phyloP scores from a whole-genome alignment of 2,113 vertebrate genomes.

The Percopsis transmontana region DNA sequence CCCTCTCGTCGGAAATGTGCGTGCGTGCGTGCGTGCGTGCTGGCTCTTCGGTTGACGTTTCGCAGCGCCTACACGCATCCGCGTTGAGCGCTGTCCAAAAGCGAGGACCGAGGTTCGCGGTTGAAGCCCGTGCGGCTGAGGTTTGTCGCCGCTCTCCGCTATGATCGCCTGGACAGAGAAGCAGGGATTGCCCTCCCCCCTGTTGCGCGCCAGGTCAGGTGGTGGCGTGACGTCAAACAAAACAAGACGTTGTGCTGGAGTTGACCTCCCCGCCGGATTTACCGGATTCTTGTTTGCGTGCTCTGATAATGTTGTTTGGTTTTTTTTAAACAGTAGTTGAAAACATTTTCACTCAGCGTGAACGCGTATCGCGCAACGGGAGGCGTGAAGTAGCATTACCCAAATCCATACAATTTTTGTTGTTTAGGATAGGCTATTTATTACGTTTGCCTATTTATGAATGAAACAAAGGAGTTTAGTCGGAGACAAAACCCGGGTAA shows the following conservation, averaged over 20 bases:
- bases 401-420: too few relatives aligned
- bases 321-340: too few relatives aligned
- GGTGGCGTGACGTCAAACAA: slow-evolving; percentile 67
- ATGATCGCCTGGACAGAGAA: slow-evolving; percentile 58
- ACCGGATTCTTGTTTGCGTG: too few relatives aligned
- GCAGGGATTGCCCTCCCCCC: slow-evolving; percentile 63
- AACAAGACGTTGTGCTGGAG: slow-evolving; percentile 4
- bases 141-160: slow-evolving; percentile 65
- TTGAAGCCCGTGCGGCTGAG: slow-evolving; percentile 36
- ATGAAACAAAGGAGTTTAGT: too few relatives aligned
- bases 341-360: too few relatives aligned
- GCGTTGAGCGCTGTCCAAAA: too few relatives aligned
- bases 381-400: too few relatives aligned
- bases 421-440: too few relatives aligned
- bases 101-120: slow-evolving; percentile 1
- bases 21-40: not conserved
- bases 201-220: slow-evolving; percentile 57
- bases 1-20: not conserved
- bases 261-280: not conserved
- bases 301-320: too few relatives aligned
- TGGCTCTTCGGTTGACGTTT: not conserved
- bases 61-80: not conserved
- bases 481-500: too few relatives aligned
- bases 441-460: too few relatives aligned
- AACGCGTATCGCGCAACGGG: too few relatives aligned